Conservation (phyloP, 64 coral and sea anemone species). For the Pocillopora damicornis region DNA sequence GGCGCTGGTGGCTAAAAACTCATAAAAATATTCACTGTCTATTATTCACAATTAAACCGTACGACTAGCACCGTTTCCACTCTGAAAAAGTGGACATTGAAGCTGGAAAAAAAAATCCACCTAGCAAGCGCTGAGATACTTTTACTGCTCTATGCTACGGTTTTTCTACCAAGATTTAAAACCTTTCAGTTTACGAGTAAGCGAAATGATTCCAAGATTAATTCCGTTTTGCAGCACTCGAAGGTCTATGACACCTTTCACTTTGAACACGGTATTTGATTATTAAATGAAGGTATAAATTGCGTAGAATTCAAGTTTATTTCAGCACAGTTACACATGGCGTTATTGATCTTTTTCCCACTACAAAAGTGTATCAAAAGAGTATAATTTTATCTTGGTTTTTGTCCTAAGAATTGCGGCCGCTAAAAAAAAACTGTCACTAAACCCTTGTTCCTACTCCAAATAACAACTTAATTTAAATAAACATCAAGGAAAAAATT, state of each 20-base stretch:
- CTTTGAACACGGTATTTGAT: constrained; percentile 6
- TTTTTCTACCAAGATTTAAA: not conserved
- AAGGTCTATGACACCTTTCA: not conserved
- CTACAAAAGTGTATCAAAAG: no score
- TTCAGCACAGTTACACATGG: not conserved
- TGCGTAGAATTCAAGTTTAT: not conserved
- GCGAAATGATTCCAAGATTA: not conserved
- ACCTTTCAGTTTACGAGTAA: not conserved
- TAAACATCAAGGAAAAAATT: not conserved
- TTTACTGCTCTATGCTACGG: no score
- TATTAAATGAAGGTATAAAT: not conserved
- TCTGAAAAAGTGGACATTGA: no score
- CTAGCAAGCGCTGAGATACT: no score
- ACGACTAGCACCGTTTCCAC: no score
- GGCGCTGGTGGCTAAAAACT: no score
- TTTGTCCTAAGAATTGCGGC: not conserved
- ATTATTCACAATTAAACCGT: no score
- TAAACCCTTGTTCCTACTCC: not conserved
- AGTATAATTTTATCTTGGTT: not conserved
- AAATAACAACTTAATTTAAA: constrained; percentile 2
- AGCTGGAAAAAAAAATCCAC: no score
- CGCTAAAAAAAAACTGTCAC: not conserved
- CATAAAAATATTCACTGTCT: no score
- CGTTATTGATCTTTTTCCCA: not conserved
- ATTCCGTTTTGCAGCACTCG: not conserved